phyloP scores from a whole-genome alignment of 2,888 invertebrate genomes.

The Alloscopus bannaensis region DNA sequence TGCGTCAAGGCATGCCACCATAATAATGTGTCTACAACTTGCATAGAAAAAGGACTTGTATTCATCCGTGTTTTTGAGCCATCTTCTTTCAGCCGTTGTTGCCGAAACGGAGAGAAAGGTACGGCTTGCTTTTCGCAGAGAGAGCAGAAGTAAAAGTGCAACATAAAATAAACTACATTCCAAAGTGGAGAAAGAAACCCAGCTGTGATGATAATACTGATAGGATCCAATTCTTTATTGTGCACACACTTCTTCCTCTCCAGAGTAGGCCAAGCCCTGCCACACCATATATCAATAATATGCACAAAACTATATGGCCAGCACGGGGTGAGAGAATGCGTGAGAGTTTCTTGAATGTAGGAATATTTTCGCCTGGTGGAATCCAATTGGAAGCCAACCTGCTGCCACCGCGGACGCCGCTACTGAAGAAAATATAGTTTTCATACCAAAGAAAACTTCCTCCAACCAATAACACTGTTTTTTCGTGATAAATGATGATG shows the following conservation, averaged over 20 bases:
- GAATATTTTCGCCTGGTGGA: no score
- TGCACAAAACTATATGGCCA: no score
- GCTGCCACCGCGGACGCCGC: not conserved
- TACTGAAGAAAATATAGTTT: not conserved
- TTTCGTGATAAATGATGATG: slow-evolving; percentile 13
- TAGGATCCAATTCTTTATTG: slow-evolving; percentile 9
- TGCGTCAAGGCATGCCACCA: no score
- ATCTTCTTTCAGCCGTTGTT: no score
- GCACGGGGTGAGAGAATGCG: no score
- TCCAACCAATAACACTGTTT: slow-evolving; percentile 9
- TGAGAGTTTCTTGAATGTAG: no score
- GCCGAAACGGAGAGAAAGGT: not conserved
- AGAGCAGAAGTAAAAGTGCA: slow-evolving; percentile 12
- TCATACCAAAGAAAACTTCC: slow-evolving; percentile 7
- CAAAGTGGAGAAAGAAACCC: slow-evolving; percentile 36
- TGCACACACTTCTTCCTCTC: no score
- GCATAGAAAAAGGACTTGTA: no score
- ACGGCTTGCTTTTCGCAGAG: slow-evolving; percentile 19
- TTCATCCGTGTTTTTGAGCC: no score
- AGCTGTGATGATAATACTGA: slow-evolving; percentile 51
- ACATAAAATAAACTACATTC: not conserved
- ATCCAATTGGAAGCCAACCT: slow-evolving; percentile 4
- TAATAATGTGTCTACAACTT: no score
- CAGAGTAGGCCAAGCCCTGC: no score
- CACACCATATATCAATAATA: no score